Evolutionary conservation across 2,797 vertebrate genomes (phyloP).

Genomic region (Otolemur crassicaudatus): DNA sequence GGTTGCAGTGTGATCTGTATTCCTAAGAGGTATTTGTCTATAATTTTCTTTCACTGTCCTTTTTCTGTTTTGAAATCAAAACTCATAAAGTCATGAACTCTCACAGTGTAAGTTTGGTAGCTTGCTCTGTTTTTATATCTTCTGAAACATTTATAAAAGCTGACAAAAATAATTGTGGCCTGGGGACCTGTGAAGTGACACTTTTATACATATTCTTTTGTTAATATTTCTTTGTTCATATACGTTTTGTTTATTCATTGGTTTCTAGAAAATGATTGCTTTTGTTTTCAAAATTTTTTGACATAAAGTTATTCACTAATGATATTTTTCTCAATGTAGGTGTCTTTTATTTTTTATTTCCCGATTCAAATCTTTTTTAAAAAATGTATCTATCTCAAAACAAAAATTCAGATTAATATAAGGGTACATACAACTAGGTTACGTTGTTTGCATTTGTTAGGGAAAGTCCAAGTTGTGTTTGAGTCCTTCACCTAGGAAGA

Average conservation of each 20-base stretch:
- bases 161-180: background rate
- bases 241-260: background rate
- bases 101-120: background rate
- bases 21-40: background rate
- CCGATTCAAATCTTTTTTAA: no score
- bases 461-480: no score
- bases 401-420: no score
- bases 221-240: background rate
- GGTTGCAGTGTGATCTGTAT: background rate
- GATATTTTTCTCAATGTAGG: background rate
- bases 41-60: background rate
- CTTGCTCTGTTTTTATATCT: background rate
- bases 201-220: background rate
- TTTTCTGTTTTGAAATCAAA: conserved; percentile 9
- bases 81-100: no score
- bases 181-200: background rate
- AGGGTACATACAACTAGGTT: no score
- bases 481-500: no score
- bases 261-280: conserved; percentile 1
- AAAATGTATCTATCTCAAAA: no score
- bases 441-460: no score
- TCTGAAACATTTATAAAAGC: background rate
- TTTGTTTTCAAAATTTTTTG: background rate
- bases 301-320: background rate
- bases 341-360: no score